These are phyloP conservation scores for Myotis lucifugus DNA, from an alignment of 2,113 vertebrate species.

Conservation along the genomic window DNA sequence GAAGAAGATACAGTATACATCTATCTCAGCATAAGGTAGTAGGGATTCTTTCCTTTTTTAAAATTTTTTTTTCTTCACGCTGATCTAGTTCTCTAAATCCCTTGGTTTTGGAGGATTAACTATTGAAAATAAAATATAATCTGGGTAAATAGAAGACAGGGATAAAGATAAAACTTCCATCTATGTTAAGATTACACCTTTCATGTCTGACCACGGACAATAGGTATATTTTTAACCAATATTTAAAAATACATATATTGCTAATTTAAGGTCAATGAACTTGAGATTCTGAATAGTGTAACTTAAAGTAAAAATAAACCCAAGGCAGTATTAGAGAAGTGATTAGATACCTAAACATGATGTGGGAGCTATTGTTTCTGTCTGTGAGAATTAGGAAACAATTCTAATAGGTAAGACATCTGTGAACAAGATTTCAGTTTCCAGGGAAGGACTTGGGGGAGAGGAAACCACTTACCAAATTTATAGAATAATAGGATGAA, in stretches of 20 bases:
- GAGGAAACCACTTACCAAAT: not conserved
- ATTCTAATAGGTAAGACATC: not conserved
- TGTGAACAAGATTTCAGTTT: not conserved
- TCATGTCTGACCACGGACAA: not conserved
- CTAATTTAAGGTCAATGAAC: not conserved
- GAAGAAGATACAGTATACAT: not conserved
- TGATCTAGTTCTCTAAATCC: not conserved
- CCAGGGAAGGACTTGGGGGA: not conserved
- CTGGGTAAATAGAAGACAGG: not conserved
- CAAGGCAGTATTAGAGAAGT: not conserved
- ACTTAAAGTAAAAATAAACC: not conserved
- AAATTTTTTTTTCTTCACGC: not conserved
- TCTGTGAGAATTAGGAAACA: not conserved
- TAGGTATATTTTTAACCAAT: not conserved
- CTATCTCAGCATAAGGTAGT: not conserved
- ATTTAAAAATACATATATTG: not conserved
- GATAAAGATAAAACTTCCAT: not conserved
- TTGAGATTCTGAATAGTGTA: not conserved
- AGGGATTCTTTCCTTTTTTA: not conserved
- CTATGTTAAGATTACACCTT: not conserved
- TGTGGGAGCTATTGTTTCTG: not conserved
- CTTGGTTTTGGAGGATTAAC: not conserved
- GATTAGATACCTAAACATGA: not conserved
- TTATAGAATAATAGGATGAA: not conserved
- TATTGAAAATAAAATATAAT: slow-evolving; percentile 19